Evolutionary conservation across 2,113 vertebrate genomes (phyloP), one percentile per base, ranked within the genome.

Genomic region (Heloderma charlesbogerti): DNA sequence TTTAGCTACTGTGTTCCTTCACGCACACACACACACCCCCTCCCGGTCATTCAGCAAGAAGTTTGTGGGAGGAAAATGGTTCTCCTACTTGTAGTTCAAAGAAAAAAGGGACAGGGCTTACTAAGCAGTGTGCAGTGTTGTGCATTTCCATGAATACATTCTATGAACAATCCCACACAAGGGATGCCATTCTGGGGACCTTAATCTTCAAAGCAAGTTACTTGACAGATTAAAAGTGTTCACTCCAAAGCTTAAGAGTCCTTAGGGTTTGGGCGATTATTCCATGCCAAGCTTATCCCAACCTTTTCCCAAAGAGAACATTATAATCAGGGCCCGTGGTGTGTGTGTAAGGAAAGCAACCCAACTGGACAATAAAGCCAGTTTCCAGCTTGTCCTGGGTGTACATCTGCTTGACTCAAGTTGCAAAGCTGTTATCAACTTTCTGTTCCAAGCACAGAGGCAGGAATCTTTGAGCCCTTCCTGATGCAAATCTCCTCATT

Each of bases 201-300:
- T 66, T 91, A 92, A 96, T 95, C 94, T 93, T 95, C 95, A 96
- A 96, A 95, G 95, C 43, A 93, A 95, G 94, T 90, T 87, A 90
- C 86, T 91, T 74, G 63, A 31, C 80, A 91, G 94, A 94, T 95
- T 93, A 96, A 95, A 93, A 84, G 72, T 91, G 79, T 71, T 84
- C 60, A 60, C 91, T 93, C 63, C 88, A 60, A 90, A 92, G 79
- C 2, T 20, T 29, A 54, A 37, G 94, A 91, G 89, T 84, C 74
- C 75, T 3, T 7, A 84, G 13, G 54, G 4, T 31, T 31, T 60
- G 20, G 51, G 80, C 43, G 34, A 91, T 78, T 84, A 90, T 9
- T 80, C 60, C 0, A 2, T 72, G 87, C 78, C 88, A 91, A 89
- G 89, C 63, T 88, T 94, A 92, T 89, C 86, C 86, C 91, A 72